Conservation (phyloP, 2,888 invertebrate genomes). For the Stegana nigrithorax region DNA sequence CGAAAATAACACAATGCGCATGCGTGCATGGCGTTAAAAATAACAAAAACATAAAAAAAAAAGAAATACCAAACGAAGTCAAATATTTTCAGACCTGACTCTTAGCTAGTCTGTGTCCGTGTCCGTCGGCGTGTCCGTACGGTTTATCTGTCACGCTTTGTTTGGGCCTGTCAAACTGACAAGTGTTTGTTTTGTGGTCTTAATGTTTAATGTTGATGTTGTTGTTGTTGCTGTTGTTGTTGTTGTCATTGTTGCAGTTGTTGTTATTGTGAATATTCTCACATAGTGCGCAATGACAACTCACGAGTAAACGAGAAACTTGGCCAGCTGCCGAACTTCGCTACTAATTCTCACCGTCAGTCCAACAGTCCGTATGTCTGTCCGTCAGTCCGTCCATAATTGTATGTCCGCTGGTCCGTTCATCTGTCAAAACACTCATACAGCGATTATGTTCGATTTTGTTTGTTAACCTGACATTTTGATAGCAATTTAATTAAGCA, state of each 20-base stretch:
- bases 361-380: constrained; percentile 12
- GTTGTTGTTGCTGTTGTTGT: neutral
- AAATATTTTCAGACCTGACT: neutral
- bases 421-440: constrained; percentile 22
- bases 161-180: constrained; percentile 60
- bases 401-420: no score
- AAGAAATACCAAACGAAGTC: neutral
- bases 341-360: neutral
- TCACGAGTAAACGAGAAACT: neutral
- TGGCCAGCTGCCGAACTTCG: neutral
- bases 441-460: constrained; percentile 44
- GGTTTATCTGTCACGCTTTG: constrained; percentile 56
- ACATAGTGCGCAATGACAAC: neutral
- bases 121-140: constrained; percentile 25
- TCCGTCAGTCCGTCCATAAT: constrained; percentile 17
- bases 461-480: constrained; percentile 58
- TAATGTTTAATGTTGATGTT: constrained; percentile 1
- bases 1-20: neutral
- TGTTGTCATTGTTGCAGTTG: neutral
- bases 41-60: neutral
- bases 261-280: constrained; percentile 18
- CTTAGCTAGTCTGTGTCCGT: constrained; percentile 26
- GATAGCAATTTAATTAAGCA: constrained; percentile 61
- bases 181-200: constrained; percentile 58
- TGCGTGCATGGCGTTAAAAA: constrained; percentile 7